phyloP scores from a whole-genome alignment of 2,888 invertebrate species.

The Drosophila birchii region DNA sequence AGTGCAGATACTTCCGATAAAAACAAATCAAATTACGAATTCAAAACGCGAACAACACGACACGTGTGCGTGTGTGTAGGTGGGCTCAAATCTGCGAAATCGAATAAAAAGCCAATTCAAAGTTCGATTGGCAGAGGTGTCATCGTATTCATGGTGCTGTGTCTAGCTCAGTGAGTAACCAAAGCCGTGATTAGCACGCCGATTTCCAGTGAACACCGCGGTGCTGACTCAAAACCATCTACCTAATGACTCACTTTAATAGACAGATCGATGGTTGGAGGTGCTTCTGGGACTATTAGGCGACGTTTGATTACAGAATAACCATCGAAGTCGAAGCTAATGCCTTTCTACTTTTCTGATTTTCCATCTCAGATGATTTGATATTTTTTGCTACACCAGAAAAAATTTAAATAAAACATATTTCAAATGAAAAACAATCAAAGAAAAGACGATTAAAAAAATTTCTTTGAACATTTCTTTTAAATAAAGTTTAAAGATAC shows the following conservation, averaged over 20 bases:
- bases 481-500: no score
- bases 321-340: slow-evolving; percentile 25
- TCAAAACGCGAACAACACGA: slow-evolving; percentile 29
- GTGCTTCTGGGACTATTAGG: slow-evolving; percentile 29
- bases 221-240: slow-evolving; percentile 65
- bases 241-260: slow-evolving; percentile 59
- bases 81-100: slow-evolving; percentile 4
- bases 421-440: neutral
- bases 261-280: slow-evolving; percentile 36
- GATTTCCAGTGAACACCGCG: slow-evolving; percentile 62
- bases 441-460: no score
- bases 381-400: slow-evolving; percentile 1
- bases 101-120: slow-evolving; percentile 21
- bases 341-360: slow-evolving; percentile 49
- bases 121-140: slow-evolving; percentile 36
- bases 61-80: slow-evolving; percentile 37
- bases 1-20: slow-evolving; percentile 65
- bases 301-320: slow-evolving; percentile 61
- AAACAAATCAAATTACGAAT: slow-evolving; percentile 42
- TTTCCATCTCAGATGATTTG: slow-evolving; percentile 18
- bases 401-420: neutral
- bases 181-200: slow-evolving; percentile 56
- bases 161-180: slow-evolving; percentile 41
- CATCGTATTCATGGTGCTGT: slow-evolving; percentile 22
- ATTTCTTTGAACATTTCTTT: neutral